These are phyloP conservation scores for Magallana nippona DNA, from an alignment of 2,888 invertebrate species.

Conservation along the genomic window DNA sequence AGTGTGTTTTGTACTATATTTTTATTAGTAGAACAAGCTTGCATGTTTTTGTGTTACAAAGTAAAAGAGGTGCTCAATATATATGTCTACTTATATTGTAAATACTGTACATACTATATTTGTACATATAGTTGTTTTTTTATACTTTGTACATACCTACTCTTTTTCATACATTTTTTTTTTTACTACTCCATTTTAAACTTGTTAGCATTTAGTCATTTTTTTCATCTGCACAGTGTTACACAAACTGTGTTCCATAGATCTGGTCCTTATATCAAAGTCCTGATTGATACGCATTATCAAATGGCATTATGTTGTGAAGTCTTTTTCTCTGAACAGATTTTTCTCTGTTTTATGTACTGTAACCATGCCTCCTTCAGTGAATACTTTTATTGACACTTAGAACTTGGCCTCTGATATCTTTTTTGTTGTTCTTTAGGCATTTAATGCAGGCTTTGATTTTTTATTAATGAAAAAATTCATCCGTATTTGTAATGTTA, in stretches of 20 bases:
- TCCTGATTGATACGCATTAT: no score
- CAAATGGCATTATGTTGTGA: no score
- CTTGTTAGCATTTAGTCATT: conserved; percentile 3
- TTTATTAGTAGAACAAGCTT: not conserved
- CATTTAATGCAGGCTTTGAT: no score
- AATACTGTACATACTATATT: not conserved
- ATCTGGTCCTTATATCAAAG: not conserved
- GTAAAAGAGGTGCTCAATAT: conserved; percentile 28
- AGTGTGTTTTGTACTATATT: not conserved
- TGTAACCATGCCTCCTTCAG: no score
- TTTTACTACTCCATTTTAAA: not conserved
- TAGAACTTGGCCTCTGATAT: no score
- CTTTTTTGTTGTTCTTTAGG: no score
- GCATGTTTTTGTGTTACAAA: not conserved
- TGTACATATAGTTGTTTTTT: conserved; percentile 18
- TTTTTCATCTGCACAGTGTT: not conserved
- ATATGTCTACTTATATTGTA: conserved; percentile 2
- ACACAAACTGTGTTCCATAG: not conserved
- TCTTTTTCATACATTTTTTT: not conserved
- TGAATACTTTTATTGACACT: no score
- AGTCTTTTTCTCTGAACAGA: no score
- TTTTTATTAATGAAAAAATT: no score
- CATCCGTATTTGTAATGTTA: no score
- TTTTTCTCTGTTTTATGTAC: no score
- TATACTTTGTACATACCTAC: not conserved